These are phyloP conservation scores for Watsonalla binaria DNA, from an alignment of 2,888 invertebrate species.

Conservation along the genomic window DNA sequence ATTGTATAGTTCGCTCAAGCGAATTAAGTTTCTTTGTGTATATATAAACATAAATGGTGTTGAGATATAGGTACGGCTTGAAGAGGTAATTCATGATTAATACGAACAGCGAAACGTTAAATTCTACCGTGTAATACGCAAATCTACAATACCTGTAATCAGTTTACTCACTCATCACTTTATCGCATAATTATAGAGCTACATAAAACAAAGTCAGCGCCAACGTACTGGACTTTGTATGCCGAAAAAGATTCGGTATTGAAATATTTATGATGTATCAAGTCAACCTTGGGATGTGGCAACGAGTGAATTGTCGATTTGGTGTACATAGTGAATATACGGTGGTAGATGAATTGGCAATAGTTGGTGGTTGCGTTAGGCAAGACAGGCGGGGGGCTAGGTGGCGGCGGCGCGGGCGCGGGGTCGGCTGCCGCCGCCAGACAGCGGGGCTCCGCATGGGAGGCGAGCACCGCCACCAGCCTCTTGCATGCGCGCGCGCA, in stretches of 20 bases:
- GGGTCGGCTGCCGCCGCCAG: conserved; percentile 59
- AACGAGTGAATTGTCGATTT: conserved; percentile 41
- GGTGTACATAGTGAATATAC: conserved; percentile 32
- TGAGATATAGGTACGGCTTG: not conserved
- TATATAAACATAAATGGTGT: not conserved
- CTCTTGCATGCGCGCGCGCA: conserved; percentile 49
- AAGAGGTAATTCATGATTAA: not conserved
- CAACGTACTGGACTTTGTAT: conserved; percentile 11
- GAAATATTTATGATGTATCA: conserved; percentile 36
- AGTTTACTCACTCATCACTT: not conserved
- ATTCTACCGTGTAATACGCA: not conserved
- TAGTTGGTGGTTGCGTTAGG: conserved; percentile 62
- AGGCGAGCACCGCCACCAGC: conserved; percentile 62
- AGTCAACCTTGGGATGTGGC: conserved; percentile 40
- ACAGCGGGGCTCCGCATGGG: conserved; percentile 79
- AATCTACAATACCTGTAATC: not conserved
- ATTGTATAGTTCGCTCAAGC: too few relatives aligned
- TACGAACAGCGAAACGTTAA: not conserved
- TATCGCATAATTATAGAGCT: not conserved
- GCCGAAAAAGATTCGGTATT: conserved; percentile 20
- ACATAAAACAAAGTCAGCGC: conserved; percentile 10
- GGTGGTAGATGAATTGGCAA: conserved; percentile 59
- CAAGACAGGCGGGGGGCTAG: conserved; percentile 38
- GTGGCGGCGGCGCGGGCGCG: conserved; percentile 27
- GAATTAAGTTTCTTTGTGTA: too few relatives aligned